Evolutionary conservation across 2,113 vertebrate genomes (phyloP).

Genomic region (Acanthochromis polyacanthus): DNA sequence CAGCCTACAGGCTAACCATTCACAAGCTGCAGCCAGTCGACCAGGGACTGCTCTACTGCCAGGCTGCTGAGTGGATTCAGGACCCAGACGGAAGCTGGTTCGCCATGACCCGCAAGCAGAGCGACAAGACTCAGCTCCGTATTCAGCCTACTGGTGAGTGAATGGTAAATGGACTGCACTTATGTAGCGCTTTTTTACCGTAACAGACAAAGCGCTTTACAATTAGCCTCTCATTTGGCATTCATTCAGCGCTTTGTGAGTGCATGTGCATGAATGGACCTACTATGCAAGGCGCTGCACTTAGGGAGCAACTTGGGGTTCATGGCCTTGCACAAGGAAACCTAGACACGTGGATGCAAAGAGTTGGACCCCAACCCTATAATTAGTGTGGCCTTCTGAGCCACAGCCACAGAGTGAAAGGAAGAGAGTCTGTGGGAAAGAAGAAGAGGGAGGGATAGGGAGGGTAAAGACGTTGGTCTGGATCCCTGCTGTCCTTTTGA

Average conservation of each 20-base stretch:
- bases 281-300: background rate
- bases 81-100: conserved; percentile 94
- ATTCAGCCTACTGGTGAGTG: conserved; percentile 93
- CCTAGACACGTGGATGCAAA: background rate
- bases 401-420: background rate
- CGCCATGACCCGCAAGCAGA: conserved; percentile 94
- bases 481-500: conserved; percentile 51
- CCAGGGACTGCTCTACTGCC: conserved; percentile 95
- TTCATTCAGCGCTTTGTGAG: background rate
- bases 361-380: conserved; percentile 3
- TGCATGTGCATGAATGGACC: background rate
- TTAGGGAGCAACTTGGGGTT: background rate
- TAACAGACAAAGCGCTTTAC: background rate
- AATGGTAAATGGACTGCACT: background rate
- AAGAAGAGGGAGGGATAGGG: background rate
- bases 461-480: conserved; percentile 29
- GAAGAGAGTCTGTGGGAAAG: conserved; percentile 23
- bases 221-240: background rate
- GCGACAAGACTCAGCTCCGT: conserved; percentile 90
- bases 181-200: background rate
- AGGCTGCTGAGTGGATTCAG: conserved; percentile 96
- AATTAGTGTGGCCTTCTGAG: background rate
- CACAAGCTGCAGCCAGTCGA: conserved; percentile 94
- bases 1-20: conserved; percentile 91
- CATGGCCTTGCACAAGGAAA: background rate